phyloP scores from a whole-genome alignment of 2,888 invertebrate genomes.

The Pseudococcus viburni region DNA sequence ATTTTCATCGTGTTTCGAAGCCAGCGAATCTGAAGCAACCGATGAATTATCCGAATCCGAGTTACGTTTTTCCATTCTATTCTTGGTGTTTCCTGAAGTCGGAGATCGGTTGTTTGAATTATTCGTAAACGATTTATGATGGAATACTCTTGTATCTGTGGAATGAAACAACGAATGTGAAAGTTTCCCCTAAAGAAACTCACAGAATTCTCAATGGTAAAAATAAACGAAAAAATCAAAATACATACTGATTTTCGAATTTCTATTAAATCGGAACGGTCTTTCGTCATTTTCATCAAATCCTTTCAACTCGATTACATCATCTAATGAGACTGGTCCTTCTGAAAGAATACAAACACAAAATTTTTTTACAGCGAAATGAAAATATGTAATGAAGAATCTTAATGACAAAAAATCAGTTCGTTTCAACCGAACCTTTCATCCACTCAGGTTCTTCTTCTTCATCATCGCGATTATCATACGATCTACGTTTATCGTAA shows the following conservation, averaged over 20 bases:
- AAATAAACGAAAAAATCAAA: neutral
- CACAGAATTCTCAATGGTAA: neutral
- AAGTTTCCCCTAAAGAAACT: too few species aligned
- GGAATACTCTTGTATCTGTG: conserved; percentile 28
- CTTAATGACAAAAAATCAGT: neutral
- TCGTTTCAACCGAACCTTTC: conserved; percentile 67
- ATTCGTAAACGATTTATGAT: conserved; percentile 33
- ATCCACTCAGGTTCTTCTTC: conserved; percentile 68
- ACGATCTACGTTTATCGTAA: conserved; percentile 58
- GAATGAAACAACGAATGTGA: neutral
- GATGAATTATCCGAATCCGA: conserved; percentile 67
- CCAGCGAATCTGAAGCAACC: conserved; percentile 66
- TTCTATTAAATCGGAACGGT: conserved; percentile 6
- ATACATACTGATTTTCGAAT: conserved; percentile 42
- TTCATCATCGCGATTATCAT: conserved; percentile 58
- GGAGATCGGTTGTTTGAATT: neutral
- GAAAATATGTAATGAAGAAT: neutral
- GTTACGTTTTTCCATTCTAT: conserved; percentile 30
- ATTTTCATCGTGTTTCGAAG: conserved; percentile 64
- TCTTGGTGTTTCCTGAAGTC: neutral
- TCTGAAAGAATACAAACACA: conserved; percentile 75
- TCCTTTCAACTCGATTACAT: conserved; percentile 93
- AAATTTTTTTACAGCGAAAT: neutral
- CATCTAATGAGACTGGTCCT: conserved; percentile 91
- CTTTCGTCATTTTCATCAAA: conserved; percentile 79